Base-by-base conservation (phyloP, 2,797 vertebrate species). In the Numenius phaeopus region DNA sequence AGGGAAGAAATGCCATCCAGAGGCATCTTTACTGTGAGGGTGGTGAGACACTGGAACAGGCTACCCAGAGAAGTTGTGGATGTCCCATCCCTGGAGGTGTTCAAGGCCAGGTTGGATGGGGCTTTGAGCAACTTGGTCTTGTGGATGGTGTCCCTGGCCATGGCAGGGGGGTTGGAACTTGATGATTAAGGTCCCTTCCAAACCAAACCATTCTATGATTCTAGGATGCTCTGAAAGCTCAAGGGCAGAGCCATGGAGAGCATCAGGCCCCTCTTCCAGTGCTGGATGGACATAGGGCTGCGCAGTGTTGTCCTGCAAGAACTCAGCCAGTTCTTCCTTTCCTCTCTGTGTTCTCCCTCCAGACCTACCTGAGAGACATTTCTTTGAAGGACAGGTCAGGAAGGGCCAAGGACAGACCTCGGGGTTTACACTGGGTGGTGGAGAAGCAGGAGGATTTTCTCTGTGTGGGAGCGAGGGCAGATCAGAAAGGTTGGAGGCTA, bases 261-360 rank as follows among this genome's bases (percentile, higher is more conserved):
- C 12, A 3, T 58, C 8, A 2, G 58, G 29, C n/a, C 92, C 39
- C 46, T 80, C 32, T 64, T 47, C 27, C 62, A 8, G 34, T 37
- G 79, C 57, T 44, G 54, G 46, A 7, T 27, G n/a, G 59, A 52
- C 0, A 0, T 15, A 0, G 1, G 55, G 54, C 62, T 69, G 40
- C 2, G 2, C 5, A 1, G 47, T 5, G 46, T 20, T 34, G 34
- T 40, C 50, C 32, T 58, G 71, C 6, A 30, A 66, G 67, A 71
- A 16, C 34, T 94, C 61, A 72, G 14, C 18, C 3, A 1, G 29
- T 73, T 37, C 64, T 14, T 52, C 42, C 75, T 59, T 77, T 58
- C 73, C 29, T 69, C 61, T 54, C 62, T 50, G 39, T 0, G 0
- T 76, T 67, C 77, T 75, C 42, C 37, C 79, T 67, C 32, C 30